Percentiles rank a stretch among this genome's conserved stretches.
phyloP scores from a whole-genome alignment of 2,797 vertebrate species.

The Podargus strigoides region DNA sequence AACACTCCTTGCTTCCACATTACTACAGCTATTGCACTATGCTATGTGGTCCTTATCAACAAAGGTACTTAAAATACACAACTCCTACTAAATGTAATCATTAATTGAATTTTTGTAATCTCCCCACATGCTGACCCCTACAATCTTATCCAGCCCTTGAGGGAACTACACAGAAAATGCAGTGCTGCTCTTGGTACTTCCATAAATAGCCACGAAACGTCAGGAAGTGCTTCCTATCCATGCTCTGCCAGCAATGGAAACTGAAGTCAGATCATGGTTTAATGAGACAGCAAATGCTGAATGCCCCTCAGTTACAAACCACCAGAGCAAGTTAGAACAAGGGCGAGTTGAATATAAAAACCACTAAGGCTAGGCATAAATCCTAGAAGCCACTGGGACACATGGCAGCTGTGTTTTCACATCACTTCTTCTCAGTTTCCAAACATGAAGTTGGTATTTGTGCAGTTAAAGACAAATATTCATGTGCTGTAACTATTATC shows the following conservation, averaged over 20 bases:
- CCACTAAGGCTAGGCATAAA: accelerated
- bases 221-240: not conserved
- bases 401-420: not conserved
- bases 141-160: not conserved
- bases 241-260: not conserved
- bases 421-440: not conserved
- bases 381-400: not conserved
- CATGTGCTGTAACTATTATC: not conserved
- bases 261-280: not conserved
- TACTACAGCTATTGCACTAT: not conserved
- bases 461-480: not conserved
- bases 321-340: not conserved
- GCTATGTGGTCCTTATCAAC: not conserved
- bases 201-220: not conserved
- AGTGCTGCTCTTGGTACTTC: not conserved
- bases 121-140: not conserved
- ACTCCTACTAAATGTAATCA: not conserved
- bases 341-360: not conserved
- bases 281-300: not conserved
- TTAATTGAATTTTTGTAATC: not conserved
- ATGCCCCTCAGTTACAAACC: not conserved
- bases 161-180: not conserved
- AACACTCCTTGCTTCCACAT: not conserved
- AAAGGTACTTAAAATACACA: not conserved
- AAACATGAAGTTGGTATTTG: not conserved